Conservation (phyloP, 2,888 invertebrate species). For the Dendrolimus pini region DNA sequence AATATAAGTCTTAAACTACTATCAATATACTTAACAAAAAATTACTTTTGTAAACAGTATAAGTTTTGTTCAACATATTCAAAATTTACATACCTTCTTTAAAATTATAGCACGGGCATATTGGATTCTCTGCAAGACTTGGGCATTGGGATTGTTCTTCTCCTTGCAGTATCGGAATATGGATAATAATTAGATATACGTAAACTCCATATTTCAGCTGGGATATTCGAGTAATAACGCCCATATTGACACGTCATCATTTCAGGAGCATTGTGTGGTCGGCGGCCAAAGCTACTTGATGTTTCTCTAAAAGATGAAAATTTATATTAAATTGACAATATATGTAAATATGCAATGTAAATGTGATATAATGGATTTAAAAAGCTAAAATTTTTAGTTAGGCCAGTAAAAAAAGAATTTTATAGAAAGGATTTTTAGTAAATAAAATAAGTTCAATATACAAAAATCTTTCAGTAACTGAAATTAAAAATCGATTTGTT, state of each 20-base stretch:
- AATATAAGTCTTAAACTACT: too few species aligned
- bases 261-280: slow-evolving; percentile 67
- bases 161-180: slow-evolving; percentile 72
- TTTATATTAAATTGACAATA: not conserved
- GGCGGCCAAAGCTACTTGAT: slow-evolving; percentile 20
- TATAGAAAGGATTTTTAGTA: too few species aligned
- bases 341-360: too few species aligned
- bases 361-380: too few species aligned
- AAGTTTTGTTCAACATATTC: slow-evolving; percentile 10
- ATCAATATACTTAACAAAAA: too few species aligned
- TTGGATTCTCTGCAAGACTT: slow-evolving; percentile 84
- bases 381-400: too few species aligned
- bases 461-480: not conserved
- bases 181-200: slow-evolving; percentile 69
- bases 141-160: slow-evolving; percentile 80
- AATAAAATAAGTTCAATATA: not conserved
- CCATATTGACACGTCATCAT: slow-evolving; percentile 67
- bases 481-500: slow-evolving; percentile 39
- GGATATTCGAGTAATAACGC: slow-evolving; percentile 51
- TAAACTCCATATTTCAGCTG: slow-evolving; percentile 69
- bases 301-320: slow-evolving; percentile 1
- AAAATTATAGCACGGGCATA: slow-evolving; percentile 94
- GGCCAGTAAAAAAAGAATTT: too few species aligned
- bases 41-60: too few species aligned
- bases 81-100: slow-evolving; percentile 81